These are phyloP conservation scores for Achroia grisella DNA, from an alignment of 1,140 invertebrate genomes.

Conservation along the genomic window DNA sequence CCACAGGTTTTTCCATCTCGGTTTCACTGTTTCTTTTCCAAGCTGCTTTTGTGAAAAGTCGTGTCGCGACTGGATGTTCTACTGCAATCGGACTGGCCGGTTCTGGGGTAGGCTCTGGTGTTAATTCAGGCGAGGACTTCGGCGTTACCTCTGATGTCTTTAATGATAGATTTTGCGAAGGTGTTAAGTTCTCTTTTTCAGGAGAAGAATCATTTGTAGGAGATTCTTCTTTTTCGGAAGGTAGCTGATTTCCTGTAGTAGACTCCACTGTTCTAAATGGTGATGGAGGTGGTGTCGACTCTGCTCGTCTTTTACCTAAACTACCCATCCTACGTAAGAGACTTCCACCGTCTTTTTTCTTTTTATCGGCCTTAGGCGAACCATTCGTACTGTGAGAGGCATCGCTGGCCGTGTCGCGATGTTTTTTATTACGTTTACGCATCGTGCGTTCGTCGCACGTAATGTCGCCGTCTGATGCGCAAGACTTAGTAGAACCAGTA, in stretches of 20 bases:
- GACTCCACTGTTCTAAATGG: neutral
- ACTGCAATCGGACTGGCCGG: constrained; percentile 51
- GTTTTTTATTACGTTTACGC: constrained; percentile 63
- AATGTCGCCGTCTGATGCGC: constrained; percentile 57
- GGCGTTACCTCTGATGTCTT: neutral
- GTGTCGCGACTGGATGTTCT: constrained; percentile 61
- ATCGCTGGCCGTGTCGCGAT: constrained; percentile 40
- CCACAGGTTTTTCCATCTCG: constrained; percentile 60
- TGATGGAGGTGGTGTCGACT: constrained; percentile 4
- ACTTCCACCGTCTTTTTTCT: constrained; percentile 36
- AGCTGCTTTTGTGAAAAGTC: constrained; percentile 61
- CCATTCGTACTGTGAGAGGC: constrained; percentile 48
- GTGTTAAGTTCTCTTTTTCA: neutral
- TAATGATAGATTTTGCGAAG: neutral
- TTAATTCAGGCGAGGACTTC: constrained; percentile 25
- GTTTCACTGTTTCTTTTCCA: constrained; percentile 55
- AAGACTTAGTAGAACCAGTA: constrained; percentile 49
- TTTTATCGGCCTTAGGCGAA: constrained; percentile 43
- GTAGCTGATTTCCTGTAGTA: constrained; percentile 6
- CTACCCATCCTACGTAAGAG: constrained; percentile 46
- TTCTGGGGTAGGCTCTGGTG: constrained; percentile 17
- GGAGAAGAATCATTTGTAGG: neutral
- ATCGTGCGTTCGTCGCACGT: constrained; percentile 60
- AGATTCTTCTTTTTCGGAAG: neutral
- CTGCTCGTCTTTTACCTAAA: constrained; percentile 40